Evolutionary conservation across 1,140 invertebrate genomes (phyloP).

Genomic region (Tribolium castaneum): DNA sequence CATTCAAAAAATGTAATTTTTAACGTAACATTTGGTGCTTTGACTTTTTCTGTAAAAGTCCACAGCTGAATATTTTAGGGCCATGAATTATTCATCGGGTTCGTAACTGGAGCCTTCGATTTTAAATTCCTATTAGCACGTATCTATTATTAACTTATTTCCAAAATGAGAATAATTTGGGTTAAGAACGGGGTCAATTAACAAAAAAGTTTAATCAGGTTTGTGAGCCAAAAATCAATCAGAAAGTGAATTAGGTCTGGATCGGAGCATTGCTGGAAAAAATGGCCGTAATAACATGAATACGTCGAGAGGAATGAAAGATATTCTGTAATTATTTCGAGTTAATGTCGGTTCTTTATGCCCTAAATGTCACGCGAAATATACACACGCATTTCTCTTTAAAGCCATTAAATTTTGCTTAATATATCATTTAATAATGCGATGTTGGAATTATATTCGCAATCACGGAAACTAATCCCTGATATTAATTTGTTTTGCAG

Average conservation of each 20-base stretch:
- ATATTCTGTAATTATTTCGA: background rate
- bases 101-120: background rate
- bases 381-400: background rate
- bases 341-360: background rate
- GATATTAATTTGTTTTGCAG: background rate
- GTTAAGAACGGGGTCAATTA: background rate
- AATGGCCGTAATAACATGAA: background rate
- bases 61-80: conserved; percentile 7
- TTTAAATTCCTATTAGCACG: background rate
- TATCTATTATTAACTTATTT: conserved; percentile 1
- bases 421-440: background rate
- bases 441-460: background rate
- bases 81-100: background rate
- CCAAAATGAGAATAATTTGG: background rate
- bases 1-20: background rate
- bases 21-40: background rate
- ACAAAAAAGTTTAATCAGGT: background rate
- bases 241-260: background rate
- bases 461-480: background rate
- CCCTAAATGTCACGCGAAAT: background rate
- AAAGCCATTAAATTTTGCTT: background rate
- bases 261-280: background rate
- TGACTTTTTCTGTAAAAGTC: background rate
- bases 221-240: background rate
- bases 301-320: background rate